phyloP scores from a whole-genome alignment of 2,888 invertebrate species.

The Rhagium mordax region DNA sequence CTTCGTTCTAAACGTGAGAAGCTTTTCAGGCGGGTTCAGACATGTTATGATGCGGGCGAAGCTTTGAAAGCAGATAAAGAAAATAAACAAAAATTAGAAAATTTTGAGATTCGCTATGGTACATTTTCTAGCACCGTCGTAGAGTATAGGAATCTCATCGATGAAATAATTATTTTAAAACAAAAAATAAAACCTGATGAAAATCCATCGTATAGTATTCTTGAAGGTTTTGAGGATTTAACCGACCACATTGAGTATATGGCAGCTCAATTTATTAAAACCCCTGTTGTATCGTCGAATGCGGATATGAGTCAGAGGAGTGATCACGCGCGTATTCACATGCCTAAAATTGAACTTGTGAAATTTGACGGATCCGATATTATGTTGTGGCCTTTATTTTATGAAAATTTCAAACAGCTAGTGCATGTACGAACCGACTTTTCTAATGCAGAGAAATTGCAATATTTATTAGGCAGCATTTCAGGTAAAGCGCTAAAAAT shows the following conservation, averaged over 20 bases:
- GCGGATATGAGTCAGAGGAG: background rate
- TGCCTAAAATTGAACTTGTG: conserved; percentile 32
- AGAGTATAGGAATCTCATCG: conserved; percentile 1
- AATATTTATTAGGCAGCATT: conserved; percentile 26
- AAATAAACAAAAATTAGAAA: conserved; percentile 14
- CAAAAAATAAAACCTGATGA: conserved; percentile 13
- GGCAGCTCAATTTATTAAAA: conserved; percentile 2
- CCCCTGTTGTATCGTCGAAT: background rate
- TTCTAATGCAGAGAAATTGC: conserved; percentile 33
- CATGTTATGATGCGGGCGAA: conserved; percentile 16
- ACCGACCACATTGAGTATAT: conserved; percentile 22
- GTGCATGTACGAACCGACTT: conserved; percentile 21
- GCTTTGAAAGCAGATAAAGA: background rate
- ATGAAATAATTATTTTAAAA: conserved; percentile 21
- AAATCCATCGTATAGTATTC: conserved; percentile 12
- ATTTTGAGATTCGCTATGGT: no score
- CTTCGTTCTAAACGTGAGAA: conserved; percentile 8
- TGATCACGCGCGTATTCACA: background rate
- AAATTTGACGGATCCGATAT: conserved; percentile 31
- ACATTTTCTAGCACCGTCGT: conserved; percentile 7
- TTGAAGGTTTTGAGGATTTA: conserved; percentile 23
- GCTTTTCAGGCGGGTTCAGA: conserved; percentile 8
- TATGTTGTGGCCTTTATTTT: conserved; percentile 30
- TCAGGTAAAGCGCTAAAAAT: conserved; percentile 19
- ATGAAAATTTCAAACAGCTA: conserved; percentile 38